Evolutionary conservation across 2,113 vertebrate genomes (phyloP).

Genomic region (Tor tambroides): DNA sequence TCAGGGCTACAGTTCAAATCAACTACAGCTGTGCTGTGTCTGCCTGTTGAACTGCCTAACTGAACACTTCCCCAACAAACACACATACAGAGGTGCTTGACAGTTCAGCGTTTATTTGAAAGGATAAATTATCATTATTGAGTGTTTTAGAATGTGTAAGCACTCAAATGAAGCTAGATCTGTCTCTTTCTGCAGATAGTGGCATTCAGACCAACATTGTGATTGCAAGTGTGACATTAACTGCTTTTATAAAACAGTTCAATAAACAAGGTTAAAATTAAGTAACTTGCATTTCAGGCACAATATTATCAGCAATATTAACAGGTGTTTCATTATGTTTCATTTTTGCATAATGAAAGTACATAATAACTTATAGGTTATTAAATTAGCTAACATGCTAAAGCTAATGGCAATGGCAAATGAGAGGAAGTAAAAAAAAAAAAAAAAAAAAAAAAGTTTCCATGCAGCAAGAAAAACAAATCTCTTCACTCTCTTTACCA

Average conservation of each 20-base stretch:
- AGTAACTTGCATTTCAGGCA: not conserved
- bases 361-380: not conserved
- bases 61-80: slow-evolving; percentile 36
- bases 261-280: not conserved
- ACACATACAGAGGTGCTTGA: not conserved
- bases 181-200: not conserved
- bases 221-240: not conserved
- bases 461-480: too few relatives aligned
- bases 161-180: not conserved
- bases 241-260: not conserved
- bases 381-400: not conserved
- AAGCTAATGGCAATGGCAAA: not conserved
- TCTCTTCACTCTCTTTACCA: too few relatives aligned
- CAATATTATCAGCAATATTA: not conserved
- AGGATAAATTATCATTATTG: not conserved
- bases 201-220: not conserved
- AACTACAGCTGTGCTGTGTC: slow-evolving; percentile 48
- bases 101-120: not conserved
- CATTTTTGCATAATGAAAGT: not conserved
- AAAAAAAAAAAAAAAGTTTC: too few relatives aligned
- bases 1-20: slow-evolving; percentile 46
- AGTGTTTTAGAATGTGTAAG: not conserved
- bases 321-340: not conserved
- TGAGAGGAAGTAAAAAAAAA: too few relatives aligned
- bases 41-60: slow-evolving; percentile 39